Conservation (phyloP, 2,797 vertebrate species). For the Lutjanus campechanus region DNA sequence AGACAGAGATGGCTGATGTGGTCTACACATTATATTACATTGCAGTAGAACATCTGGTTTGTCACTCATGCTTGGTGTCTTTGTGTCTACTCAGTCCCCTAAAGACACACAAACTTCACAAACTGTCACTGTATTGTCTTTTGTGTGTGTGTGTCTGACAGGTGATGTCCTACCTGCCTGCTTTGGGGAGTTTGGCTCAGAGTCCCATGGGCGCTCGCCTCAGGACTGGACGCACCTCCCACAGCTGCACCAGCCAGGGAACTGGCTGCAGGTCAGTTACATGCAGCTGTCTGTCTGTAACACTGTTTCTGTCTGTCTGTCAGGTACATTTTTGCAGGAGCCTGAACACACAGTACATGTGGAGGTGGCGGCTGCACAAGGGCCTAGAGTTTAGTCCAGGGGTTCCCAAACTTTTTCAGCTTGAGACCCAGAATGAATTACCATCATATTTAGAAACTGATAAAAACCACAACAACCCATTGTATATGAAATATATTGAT, state of each 20-base stretch:
- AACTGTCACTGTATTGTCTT: slow-evolving; percentile 42
- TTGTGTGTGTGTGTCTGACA: slow-evolving; percentile 78
- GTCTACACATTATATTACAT: slow-evolving; percentile 32
- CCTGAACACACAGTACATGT: slow-evolving; percentile 16
- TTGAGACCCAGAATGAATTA: too few relatives aligned
- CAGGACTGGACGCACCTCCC: slow-evolving; percentile 81
- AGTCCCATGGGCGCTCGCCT: slow-evolving; percentile 61
- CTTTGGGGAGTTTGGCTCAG: slow-evolving; percentile 85
- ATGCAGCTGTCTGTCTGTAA: slow-evolving; percentile 63
- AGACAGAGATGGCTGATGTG: slow-evolving; percentile 31
- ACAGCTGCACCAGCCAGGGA: slow-evolving; percentile 84
- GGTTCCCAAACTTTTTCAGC: too few relatives aligned
- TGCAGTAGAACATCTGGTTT: slow-evolving; percentile 68
- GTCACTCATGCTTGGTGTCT: slow-evolving; percentile 31
- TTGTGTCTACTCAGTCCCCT: slow-evolving; percentile 37
- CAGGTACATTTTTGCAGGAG: slow-evolving; percentile 64
- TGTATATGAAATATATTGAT: too few relatives aligned
- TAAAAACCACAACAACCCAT: too few relatives aligned
- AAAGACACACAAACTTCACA: slow-evolving; percentile 38
- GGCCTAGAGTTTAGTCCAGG: neutral
- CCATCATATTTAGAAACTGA: too few relatives aligned
- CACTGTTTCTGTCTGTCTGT: slow-evolving; percentile 61
- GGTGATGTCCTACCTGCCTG: slow-evolving; percentile 91
- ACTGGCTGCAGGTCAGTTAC: slow-evolving; percentile 89
- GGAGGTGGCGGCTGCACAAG: slow-evolving; percentile 6